These are phyloP conservation scores for Dicentrarchus labrax DNA, from an alignment of 2,113 vertebrate species.

Conservation along the genomic window DNA sequence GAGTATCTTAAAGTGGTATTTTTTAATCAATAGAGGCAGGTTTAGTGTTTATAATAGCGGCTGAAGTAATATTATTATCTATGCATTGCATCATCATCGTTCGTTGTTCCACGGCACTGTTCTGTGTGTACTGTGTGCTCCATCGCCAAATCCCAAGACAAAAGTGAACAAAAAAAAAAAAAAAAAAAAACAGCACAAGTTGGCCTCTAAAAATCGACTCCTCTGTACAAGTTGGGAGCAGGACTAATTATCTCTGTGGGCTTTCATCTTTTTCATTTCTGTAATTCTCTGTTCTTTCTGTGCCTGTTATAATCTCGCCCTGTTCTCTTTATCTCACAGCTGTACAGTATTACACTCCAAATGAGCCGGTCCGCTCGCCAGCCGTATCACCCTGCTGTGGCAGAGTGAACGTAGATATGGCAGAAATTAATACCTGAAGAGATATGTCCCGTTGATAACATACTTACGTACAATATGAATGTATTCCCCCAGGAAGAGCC, in stretches of 20 bases:
- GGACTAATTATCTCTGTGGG: constrained; percentile 78
- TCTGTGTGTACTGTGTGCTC: constrained; percentile 16
- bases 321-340: constrained; percentile 75
- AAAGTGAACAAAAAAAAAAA: constrained; percentile 32
- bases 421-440: constrained; percentile 78
- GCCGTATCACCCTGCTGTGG: constrained; percentile 53
- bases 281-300: constrained; percentile 64
- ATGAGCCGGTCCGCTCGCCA: constrained; percentile 65
- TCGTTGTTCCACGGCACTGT: constrained; percentile 18
- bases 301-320: constrained; percentile 67
- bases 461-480: constrained; percentile 58
- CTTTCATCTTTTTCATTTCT: constrained; percentile 78
- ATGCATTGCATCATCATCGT: constrained; percentile 56
- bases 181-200: constrained; percentile 28
- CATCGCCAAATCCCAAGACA: constrained; percentile 48
- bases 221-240: constrained; percentile 53
- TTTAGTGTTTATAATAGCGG: constrained; percentile 1
- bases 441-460: constrained; percentile 68
- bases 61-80: constrained; percentile 16
- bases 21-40: neutral
- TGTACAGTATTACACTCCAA: constrained; percentile 73
- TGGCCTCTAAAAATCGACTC: constrained; percentile 57
- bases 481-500: constrained; percentile 54
- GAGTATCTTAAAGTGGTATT: neutral
- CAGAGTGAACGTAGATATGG: constrained; percentile 50